Evolutionary conservation across 2,113 vertebrate genomes (phyloP).

Genomic region (Budorcas taxicolor): DNA sequence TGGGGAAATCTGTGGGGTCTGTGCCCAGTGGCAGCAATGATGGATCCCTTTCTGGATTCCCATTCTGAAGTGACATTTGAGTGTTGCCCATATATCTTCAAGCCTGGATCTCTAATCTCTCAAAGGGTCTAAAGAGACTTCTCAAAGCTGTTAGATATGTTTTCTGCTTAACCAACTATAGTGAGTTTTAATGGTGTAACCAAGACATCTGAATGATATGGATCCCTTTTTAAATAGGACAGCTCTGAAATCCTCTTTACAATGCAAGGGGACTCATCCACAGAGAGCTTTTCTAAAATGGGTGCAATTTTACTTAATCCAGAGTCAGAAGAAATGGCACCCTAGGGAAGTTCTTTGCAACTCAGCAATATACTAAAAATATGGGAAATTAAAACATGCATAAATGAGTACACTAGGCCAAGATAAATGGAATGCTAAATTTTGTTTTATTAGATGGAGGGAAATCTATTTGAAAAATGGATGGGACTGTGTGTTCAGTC

Average conservation of each 20-base stretch:
- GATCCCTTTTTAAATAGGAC: neutral
- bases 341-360: neutral
- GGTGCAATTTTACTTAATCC: neutral
- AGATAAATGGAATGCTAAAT: neutral
- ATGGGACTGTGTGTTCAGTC: neutral
- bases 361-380: neutral
- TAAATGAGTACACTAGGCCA: neutral
- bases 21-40: neutral
- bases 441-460: neutral
- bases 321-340: neutral
- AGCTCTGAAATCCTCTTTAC: neutral
- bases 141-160: neutral
- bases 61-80: neutral
- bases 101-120: neutral
- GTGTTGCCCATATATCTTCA: neutral
- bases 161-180: neutral
- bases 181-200: neutral
- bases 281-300: constrained; percentile 10
- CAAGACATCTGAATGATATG: neutral
- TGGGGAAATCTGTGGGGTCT: neutral
- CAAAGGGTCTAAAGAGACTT: neutral
- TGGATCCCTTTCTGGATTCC: neutral
- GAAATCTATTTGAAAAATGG: constrained; percentile 1
- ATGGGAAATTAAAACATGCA: neutral
- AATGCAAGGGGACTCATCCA: neutral